Evolutionary conservation across 2,113 vertebrate genomes (phyloP).

Genomic region (Syngnathus scovelli): DNA sequence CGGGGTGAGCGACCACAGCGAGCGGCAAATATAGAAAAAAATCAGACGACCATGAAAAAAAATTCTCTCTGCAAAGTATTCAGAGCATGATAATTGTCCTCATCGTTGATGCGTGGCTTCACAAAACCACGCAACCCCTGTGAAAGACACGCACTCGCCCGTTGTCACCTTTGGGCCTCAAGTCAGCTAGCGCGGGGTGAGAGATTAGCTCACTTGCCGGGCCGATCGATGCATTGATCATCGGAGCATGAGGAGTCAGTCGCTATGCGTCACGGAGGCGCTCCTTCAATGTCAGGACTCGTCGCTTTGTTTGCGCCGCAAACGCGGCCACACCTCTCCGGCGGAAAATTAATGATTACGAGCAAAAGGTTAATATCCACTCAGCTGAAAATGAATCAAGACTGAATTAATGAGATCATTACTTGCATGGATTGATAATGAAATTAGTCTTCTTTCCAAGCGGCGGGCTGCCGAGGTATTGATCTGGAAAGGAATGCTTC

Average conservation of each 20-base stretch:
- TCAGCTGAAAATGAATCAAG: constrained; percentile 73
- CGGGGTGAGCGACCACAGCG: background rate
- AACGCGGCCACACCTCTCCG: constrained; percentile 59
- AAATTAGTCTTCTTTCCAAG: constrained; percentile 65
- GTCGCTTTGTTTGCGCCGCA: constrained; percentile 68
- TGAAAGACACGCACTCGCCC: constrained; percentile 5
- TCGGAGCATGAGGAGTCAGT: constrained; percentile 45
- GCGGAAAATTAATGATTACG: constrained; percentile 71
- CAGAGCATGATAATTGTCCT: constrained; percentile 62
- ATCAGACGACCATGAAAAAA: no score
- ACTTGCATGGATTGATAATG: constrained; percentile 69
- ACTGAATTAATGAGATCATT: constrained; percentile 75
- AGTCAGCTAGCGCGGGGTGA: constrained; percentile 21
- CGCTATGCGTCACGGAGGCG: constrained; percentile 40
- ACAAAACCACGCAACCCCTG: constrained; percentile 35
- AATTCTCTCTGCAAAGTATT: constrained; percentile 31
- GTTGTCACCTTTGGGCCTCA: constrained; percentile 34
- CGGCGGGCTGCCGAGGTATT: constrained; percentile 51
- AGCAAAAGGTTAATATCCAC: constrained; percentile 78
- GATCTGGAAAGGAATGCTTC: constrained; percentile 64
- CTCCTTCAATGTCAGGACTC: constrained; percentile 45
- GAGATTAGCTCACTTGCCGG: constrained; percentile 33
- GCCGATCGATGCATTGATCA: constrained; percentile 49
- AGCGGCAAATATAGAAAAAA: background rate
- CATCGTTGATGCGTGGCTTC: constrained; percentile 37